Evolutionary conservation across 2,888 invertebrate genomes (phyloP).

Genomic region (Agrochola lota): DNA sequence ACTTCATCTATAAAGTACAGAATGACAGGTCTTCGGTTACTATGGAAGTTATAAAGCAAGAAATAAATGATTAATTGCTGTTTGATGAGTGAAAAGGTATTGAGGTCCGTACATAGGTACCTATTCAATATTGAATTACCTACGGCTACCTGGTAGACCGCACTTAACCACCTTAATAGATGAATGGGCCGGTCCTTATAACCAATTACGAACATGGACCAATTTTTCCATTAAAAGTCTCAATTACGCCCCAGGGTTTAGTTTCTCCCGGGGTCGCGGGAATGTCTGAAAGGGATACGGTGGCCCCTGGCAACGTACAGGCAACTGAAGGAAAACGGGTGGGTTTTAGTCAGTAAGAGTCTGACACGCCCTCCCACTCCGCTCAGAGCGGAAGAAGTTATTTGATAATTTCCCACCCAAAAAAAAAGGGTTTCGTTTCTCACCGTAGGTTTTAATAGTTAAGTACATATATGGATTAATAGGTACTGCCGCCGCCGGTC

Average conservation of each 20-base stretch:
- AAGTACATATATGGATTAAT: neutral
- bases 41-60: neutral
- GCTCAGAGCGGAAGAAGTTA: no score
- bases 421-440: neutral
- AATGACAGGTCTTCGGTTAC: conserved; percentile 8
- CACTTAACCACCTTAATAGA: conserved; percentile 33
- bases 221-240: conserved; percentile 34
- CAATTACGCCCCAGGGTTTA: conserved; percentile 24
- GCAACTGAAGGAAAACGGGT: no score
- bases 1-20: conserved; percentile 23
- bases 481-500: neutral
- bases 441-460: conserved; percentile 6
- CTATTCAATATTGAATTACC: conserved; percentile 18
- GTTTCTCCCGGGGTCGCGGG: neutral
- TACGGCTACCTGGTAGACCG: conserved; percentile 27
- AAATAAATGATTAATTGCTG: conserved; percentile 19
- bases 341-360: no score
- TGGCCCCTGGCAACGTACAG: no score
- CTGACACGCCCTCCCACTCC: no score
- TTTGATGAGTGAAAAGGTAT: conserved; percentile 25
- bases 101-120: conserved; percentile 7
- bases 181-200: conserved; percentile 21
- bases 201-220: conserved; percentile 23
- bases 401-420: no score
- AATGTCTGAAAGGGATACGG: no score